Percentiles rank a stretch among this genome's conserved stretches.
phyloP scores from a whole-genome alignment of 2,888 invertebrate genomes.

The Cephus sareptanus region DNA sequence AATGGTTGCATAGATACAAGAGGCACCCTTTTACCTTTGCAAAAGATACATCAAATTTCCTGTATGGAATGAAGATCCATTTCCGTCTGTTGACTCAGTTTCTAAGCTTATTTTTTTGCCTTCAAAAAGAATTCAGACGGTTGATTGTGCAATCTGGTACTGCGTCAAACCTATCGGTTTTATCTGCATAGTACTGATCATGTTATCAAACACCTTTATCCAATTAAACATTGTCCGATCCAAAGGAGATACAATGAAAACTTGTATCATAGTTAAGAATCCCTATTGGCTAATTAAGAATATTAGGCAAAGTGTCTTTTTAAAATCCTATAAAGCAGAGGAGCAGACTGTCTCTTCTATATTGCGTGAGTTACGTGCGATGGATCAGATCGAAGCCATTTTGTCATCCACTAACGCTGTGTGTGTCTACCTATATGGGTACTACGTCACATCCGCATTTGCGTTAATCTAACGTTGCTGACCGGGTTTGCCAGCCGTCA shows the following conservation, averaged over 20 bases:
- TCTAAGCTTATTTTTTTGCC: background rate
- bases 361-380: background rate
- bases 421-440: constrained; percentile 4
- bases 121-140: background rate
- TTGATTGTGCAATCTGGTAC: background rate
- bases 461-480: constrained; percentile 50
- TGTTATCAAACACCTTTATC: background rate
- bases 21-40: background rate
- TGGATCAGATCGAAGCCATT: background rate
- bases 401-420: background rate
- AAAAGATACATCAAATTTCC: constrained; percentile 10
- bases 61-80: background rate
- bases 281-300: background rate
- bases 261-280: background rate
- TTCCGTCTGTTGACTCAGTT: background rate
- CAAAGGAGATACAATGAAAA: background rate
- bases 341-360: background rate
- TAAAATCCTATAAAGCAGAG: background rate
- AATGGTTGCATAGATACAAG: constrained; percentile 9
- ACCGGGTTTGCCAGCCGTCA: background rate
- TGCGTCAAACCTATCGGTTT: background rate
- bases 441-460: constrained; percentile 64
- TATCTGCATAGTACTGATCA: background rate
- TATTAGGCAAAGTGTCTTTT: background rate
- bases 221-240: background rate